Conservation (phyloP, 2,888 invertebrate species). For the Deilephila porcellus region DNA sequence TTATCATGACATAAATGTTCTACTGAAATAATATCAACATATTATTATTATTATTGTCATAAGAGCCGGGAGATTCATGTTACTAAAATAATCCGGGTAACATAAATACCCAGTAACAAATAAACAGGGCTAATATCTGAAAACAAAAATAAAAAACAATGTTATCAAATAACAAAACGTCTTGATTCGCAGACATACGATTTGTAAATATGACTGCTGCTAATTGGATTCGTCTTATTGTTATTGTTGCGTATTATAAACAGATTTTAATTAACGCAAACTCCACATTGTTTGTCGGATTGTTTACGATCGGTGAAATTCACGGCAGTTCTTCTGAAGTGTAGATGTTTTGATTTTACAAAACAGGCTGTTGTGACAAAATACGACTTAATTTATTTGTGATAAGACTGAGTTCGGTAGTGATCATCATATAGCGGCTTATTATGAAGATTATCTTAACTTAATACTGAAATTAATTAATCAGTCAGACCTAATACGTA, state of each 20-base stretch:
- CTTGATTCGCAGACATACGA: background rate
- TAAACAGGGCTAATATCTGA: background rate
- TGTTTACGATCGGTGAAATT: conserved; percentile 17
- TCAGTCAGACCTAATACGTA: no score
- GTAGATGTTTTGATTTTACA: background rate
- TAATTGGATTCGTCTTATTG: conserved; percentile 39
- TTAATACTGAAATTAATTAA: no score
- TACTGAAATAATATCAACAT: background rate
- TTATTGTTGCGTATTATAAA: conserved; percentile 36
- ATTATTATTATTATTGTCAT: background rate
- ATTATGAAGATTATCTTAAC: no score
- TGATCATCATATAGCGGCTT: background rate
- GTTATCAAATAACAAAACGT: conserved; percentile 1
- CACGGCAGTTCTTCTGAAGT: background rate
- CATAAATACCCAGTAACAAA: background rate
- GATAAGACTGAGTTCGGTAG: no score
- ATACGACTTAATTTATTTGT: no score
- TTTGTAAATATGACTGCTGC: conserved; percentile 26
- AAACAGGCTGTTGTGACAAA: no score
- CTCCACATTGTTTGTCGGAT: conserved; percentile 30
- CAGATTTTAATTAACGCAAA: conserved; percentile 38
- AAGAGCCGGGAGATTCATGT: background rate
- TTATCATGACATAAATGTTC: background rate
- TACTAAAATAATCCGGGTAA: background rate
- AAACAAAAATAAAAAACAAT: background rate